These are phyloP conservation scores for Eupithecia abbreviata DNA, from an alignment of 2,888 invertebrate genomes.

Conservation along the genomic window DNA sequence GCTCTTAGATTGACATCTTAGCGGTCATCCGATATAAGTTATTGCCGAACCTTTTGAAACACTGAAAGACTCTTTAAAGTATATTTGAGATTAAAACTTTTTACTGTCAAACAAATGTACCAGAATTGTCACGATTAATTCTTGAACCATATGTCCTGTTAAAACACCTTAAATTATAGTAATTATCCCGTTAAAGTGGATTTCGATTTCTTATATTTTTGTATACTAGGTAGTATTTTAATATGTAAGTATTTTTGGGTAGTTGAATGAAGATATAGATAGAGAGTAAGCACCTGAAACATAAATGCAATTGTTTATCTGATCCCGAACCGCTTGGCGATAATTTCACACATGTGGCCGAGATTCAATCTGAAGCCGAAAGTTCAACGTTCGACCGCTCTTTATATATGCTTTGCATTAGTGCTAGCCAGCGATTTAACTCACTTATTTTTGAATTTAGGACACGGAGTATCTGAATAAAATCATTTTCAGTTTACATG, in stretches of 20 bases:
- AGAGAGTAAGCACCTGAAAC: neutral
- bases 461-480: neutral
- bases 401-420: conserved; percentile 9
- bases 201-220: no score
- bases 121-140: no score
- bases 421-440: conserved; percentile 1
- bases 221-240: neutral
- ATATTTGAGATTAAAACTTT: neutral
- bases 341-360: conserved; percentile 41
- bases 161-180: no score
- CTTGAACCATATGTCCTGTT: no score
- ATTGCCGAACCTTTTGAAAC: neutral
- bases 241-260: neutral
- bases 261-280: neutral
- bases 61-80: neutral
- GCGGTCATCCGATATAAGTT: neutral
- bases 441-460: conserved; percentile 1
- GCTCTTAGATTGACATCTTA: neutral
- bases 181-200: no score
- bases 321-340: conserved; percentile 30
- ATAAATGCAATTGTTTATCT: conserved; percentile 8
- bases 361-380: conserved; percentile 39
- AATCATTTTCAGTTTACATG: neutral
- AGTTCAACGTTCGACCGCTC: conserved; percentile 39
- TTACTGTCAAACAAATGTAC: no score